phyloP scores from a whole-genome alignment of 2,888 invertebrate genomes.

The Sarcophaga rosellei region DNA sequence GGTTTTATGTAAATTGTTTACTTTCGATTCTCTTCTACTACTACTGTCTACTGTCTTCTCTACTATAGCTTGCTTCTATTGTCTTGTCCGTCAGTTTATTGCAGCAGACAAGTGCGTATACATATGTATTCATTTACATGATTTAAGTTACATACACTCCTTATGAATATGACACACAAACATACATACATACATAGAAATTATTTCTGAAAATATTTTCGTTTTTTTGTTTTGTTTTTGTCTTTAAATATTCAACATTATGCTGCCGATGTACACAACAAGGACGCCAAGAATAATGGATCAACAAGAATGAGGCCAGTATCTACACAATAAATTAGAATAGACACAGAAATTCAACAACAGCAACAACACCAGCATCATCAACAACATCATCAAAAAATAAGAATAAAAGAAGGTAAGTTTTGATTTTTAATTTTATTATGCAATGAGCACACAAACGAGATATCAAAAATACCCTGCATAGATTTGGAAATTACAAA shows the following conservation, averaged over 20 bases:
- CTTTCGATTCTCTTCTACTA: neutral
- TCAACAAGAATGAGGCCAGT: no score
- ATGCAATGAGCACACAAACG: no score
- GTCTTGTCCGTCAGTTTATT: neutral
- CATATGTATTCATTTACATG: neutral
- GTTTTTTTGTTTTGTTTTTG: neutral
- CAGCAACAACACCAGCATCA: no score
- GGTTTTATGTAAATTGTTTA: neutral
- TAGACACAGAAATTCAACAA: no score
- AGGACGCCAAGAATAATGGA: no score
- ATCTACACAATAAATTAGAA: no score
- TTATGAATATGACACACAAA: neutral
- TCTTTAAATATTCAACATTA: slow-evolving; percentile 54
- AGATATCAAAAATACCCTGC: neutral
- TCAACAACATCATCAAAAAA: neutral
- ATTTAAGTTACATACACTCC: neutral
- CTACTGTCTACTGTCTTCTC: no score
- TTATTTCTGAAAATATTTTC: neutral
- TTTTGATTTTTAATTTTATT: slow-evolving; percentile 10
- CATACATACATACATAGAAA: neutral
- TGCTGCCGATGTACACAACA: slow-evolving; percentile 13
- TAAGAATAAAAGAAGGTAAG: slow-evolving; percentile 44
- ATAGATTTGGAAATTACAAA: neutral
- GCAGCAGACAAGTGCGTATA: neutral
- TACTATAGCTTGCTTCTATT: no score